phyloP scores from a whole-genome alignment of 2,113 vertebrate species.

The Anarrhichthys ocellatus region DNA sequence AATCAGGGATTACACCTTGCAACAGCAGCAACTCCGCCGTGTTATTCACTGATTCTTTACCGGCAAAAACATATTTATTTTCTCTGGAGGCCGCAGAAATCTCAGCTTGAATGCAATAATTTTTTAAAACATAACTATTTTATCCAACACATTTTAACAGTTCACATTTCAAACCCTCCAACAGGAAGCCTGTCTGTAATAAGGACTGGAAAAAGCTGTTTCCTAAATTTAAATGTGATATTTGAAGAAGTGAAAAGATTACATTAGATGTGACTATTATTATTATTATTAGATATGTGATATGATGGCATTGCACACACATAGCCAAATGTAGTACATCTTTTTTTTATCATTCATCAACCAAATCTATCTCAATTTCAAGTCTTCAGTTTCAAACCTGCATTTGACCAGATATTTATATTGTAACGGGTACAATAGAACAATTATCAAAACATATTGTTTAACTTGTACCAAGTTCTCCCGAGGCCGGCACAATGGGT shows the following conservation, averaged over 20 bases:
- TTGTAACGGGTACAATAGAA: background rate
- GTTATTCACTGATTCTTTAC: slow-evolving; percentile 11
- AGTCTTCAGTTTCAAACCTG: background rate
- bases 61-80: background rate
- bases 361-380: background rate
- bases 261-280: background rate
- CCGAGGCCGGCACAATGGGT: background rate
- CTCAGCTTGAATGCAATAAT: background rate
- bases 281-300: slow-evolving; percentile 5
- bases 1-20: background rate
- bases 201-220: background rate
- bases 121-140: slow-evolving; percentile 10
- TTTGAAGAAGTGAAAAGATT: background rate
- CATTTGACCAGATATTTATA: background rate
- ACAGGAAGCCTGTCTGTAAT: background rate
- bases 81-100: background rate
- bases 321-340: background rate
- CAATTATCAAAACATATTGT: slow-evolving; percentile 1
- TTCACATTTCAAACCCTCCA: background rate
- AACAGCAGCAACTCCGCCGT: background rate
- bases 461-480: background rate
- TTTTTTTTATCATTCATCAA: background rate
- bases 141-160: background rate
- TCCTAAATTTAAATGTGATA: background rate
- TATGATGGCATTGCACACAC: slow-evolving; percentile 2